Conservation (phyloP, 2,113 vertebrate species). For the Saccopteryx leptura region DNA sequence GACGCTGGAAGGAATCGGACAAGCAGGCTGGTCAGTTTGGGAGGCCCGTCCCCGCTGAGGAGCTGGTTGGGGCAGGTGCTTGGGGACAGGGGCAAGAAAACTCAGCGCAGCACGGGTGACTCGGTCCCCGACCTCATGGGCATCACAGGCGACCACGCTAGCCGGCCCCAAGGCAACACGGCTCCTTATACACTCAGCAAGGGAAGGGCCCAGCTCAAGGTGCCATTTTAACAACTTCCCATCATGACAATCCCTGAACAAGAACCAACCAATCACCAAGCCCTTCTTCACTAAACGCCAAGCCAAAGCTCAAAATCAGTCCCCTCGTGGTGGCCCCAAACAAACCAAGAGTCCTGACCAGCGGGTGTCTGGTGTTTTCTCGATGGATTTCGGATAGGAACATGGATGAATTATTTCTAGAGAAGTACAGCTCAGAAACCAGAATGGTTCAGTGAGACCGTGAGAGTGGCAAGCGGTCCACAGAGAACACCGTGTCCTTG, state of each 20-base stretch:
- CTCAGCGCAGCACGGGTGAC: rapidly evolving
- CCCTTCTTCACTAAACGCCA: rapidly evolving
- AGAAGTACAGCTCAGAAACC: neutral
- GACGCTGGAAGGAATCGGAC: neutral
- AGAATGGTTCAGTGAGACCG: neutral
- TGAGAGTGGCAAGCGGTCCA: rapidly evolving
- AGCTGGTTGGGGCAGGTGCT: rapidly evolving
- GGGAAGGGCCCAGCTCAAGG: rapidly evolving
- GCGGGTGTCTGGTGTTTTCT: neutral
- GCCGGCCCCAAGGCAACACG: rapidly evolving
- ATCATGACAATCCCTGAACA: rapidly evolving
- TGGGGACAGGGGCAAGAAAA: neutral
- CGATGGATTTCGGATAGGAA: neutral
- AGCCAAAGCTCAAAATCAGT: neutral
- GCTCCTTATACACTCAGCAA: rapidly evolving
- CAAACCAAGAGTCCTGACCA: neutral
- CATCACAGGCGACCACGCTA: rapidly evolving
- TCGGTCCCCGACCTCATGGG: neutral
- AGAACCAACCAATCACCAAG: neutral
- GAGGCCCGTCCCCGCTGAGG: rapidly evolving
- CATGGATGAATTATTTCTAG: neutral
- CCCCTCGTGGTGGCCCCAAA: rapidly evolving
- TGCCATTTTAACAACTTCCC: rapidly evolving
- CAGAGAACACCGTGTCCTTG: rapidly evolving
- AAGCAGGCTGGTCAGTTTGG: too few relatives aligned